These are phyloP conservation scores for Eublepharis macularius DNA, from an alignment of 2,113 vertebrate genomes.

Conservation along the genomic window DNA sequence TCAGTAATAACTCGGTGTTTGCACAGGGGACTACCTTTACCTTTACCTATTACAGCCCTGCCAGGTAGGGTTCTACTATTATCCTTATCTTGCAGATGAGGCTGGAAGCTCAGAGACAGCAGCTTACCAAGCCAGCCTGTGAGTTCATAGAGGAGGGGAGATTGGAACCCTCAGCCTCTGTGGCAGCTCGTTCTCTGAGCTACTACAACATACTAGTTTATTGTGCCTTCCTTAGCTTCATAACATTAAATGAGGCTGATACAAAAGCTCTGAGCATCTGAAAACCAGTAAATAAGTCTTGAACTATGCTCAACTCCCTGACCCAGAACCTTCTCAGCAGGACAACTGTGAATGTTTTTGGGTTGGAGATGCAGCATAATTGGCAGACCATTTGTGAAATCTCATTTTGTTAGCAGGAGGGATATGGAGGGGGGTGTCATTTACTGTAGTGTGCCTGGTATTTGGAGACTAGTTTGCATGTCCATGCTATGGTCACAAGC, in stretches of 20 bases:
- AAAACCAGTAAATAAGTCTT: not conserved
- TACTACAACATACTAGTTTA: not conserved
- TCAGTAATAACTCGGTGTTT: too few species aligned
- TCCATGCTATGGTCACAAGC: not conserved
- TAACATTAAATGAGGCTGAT: not conserved
- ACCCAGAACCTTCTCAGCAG: not conserved
- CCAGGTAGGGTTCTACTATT: too few species aligned
- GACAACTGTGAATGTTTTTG: not conserved
- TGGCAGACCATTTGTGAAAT: not conserved
- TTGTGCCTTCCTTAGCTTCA: not conserved
- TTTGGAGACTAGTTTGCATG: not conserved
- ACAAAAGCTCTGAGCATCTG: not conserved
- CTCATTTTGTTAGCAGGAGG: too few species aligned
- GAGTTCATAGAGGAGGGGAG: too few species aligned
- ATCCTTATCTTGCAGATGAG: too few species aligned
- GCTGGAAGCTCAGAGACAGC: too few species aligned
- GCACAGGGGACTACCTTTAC: too few species aligned
- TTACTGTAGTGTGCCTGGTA: not conserved
- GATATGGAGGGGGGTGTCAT: not conserved
- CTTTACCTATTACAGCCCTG: too few species aligned
- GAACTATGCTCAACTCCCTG: not conserved
- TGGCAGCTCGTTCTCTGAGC: too few species aligned
- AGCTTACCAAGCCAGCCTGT: too few species aligned
- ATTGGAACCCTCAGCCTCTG: too few species aligned
- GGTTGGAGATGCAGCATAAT: not conserved